Conservation (phyloP, 2,888 invertebrate genomes). For the Epinotia demarniana region DNA sequence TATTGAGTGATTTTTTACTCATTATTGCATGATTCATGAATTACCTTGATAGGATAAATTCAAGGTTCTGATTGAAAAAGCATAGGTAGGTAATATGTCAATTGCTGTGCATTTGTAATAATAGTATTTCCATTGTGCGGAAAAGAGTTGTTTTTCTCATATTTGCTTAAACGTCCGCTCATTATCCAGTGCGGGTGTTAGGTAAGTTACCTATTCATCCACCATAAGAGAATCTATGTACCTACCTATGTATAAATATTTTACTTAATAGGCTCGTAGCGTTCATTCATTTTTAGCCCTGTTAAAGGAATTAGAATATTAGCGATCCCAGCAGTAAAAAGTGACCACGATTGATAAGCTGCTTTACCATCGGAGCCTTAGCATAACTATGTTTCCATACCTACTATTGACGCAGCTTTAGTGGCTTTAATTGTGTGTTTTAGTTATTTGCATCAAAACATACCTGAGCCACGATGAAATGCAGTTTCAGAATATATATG, state of each 20-base stretch:
- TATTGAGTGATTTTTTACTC: conserved; percentile 60
- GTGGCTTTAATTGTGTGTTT: too few species aligned
- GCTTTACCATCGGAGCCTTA: neutral
- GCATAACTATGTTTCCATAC: neutral
- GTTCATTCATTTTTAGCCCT: neutral
- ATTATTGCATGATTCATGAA: conserved; percentile 61
- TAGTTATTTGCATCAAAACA: too few species aligned
- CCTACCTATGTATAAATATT: too few species aligned
- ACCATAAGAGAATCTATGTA: neutral
- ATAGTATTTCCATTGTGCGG: conserved; percentile 46
- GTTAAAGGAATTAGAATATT: neutral
- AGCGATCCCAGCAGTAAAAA: neutral
- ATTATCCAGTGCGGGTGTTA: conserved; percentile 61
- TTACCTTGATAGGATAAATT: conserved; percentile 64
- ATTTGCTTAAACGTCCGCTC: conserved; percentile 69
- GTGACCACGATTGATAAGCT: neutral
- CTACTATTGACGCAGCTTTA: too few species aligned
- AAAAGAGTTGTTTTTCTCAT: conserved; percentile 63
- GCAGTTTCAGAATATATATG: too few species aligned
- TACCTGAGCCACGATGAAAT: too few species aligned
- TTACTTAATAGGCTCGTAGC: neutral
- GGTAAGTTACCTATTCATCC: conserved; percentile 9
- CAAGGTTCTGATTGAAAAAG: conserved; percentile 57
- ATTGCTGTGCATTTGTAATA: conserved; percentile 51
- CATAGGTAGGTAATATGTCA: conserved; percentile 26